Evolutionary conservation across 2,888 invertebrate genomes (phyloP), one percentile per base, ranked within the genome.

Genomic region (Ochropleura plecta): DNA sequence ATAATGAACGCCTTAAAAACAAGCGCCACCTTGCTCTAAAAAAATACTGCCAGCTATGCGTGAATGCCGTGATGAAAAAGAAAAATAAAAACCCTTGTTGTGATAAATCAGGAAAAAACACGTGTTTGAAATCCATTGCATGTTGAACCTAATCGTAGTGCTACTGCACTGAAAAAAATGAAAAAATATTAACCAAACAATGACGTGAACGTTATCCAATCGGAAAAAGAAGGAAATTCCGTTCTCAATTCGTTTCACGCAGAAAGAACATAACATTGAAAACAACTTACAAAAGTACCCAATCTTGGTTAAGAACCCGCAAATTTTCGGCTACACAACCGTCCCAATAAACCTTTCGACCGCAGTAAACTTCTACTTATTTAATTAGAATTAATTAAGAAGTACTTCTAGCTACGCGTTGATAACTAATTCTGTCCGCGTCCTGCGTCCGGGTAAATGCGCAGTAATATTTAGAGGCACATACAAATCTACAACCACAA

Each of bases 331-430:
- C 14, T 16, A 53, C n/a, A 59, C 20, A 48, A 44, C 57, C 51
- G 42, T 53, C 12, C 63, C 64, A n/a, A 81, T 67, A 51, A 78
- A 63, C 78, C 62, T 55, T 69, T 18, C 46, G 3, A 59, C 55
- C 46, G 42, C 60, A 51, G 55, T 40, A 76, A 80, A 79, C 68
- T 83, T 78, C 16, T 57, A 42, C 69, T 73, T 59, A 70, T 79
- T 81, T 84, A 80, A 82, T 82, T 84, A 75, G 66, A 84, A 83
- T 73, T 70, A 69, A 83, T 83, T 83, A 71, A 66, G 66, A 73
- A 73, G 69, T 66, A 57, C 62, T 55, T 72, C 59, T 63, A 59
- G 68, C 70, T 57, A 83, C 63, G 70, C 68, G 66, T 74, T 72
- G 44, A 55, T 84, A 71, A 79, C 74, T 63, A 75, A 86, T 84